These are phyloP conservation scores for Poecilia velifera DNA, from an alignment of 2,797 vertebrate genomes.

Conservation along the genomic window DNA sequence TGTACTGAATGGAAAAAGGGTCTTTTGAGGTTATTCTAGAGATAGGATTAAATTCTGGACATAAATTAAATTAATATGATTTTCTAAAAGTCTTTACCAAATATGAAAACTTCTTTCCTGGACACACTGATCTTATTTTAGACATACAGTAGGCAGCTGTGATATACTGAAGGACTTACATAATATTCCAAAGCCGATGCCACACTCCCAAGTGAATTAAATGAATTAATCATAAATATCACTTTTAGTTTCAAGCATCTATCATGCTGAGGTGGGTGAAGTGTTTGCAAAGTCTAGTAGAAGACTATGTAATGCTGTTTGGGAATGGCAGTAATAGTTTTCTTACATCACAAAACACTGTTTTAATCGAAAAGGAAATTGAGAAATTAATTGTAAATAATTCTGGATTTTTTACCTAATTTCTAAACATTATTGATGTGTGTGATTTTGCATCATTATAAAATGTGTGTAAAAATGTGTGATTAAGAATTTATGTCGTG, in stretches of 20 bases:
- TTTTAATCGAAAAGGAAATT: background rate
- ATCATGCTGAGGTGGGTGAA: background rate
- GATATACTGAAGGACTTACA: background rate
- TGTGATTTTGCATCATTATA: too few relatives aligned
- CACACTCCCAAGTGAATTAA: background rate
- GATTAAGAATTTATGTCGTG: too few relatives aligned
- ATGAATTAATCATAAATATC: background rate
- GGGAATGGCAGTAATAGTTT: background rate
- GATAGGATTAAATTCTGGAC: background rate
- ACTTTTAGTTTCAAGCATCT: background rate
- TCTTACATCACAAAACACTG: background rate
- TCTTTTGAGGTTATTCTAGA: conserved; percentile 33
- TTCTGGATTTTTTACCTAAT: background rate
- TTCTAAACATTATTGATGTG: background rate
- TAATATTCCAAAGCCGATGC: background rate
- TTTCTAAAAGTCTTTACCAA: background rate
- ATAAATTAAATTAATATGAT: background rate
- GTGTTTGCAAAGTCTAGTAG: background rate
- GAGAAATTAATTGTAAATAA: background rate
- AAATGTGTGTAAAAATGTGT: too few relatives aligned
- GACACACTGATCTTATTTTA: background rate
- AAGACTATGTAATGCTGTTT: background rate
- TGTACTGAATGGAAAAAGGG: conserved; percentile 32
- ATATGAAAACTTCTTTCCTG: background rate
- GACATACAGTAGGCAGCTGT: background rate